These are phyloP conservation scores for Halisarca cf. caerulea DNA, from an alignment of 37 sponge, comb jelly and placozoan species.

Conservation along the genomic window DNA sequence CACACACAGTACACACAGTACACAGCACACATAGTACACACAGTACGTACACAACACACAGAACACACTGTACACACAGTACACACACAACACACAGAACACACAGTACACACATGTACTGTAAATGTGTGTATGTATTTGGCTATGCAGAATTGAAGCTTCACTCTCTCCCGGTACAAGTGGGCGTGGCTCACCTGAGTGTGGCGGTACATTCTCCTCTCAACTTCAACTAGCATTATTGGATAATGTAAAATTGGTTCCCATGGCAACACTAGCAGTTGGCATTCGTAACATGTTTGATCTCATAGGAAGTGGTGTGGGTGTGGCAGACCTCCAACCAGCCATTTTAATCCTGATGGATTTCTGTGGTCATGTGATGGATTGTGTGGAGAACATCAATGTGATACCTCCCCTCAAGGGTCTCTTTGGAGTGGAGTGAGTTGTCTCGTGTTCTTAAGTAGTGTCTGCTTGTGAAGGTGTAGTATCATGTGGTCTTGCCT, in stretches of 20 bases:
- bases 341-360: background rate
- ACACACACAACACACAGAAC: too few relatives aligned
- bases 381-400: background rate
- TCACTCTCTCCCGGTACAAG: too few relatives aligned
- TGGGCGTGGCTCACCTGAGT: too few relatives aligned
- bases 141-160: too few relatives aligned
- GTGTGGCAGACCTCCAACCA: background rate
- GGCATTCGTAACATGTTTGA: conserved; percentile 5
- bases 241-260: background rate
- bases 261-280: background rate
- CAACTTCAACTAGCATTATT: background rate
- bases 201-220: background rate
- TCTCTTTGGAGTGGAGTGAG: conserved; percentile 4
- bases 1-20: too few relatives aligned
- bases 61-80: too few relatives aligned
- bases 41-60: too few relatives aligned
- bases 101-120: too few relatives aligned
- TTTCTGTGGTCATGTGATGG: background rate
- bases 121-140: too few relatives aligned
- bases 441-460: too few relatives aligned
- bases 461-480: background rate
- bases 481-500: background rate
- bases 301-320: background rate
- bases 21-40: too few relatives aligned
- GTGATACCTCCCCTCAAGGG: background rate